Evolutionary conservation across 2,888 invertebrate genomes (phyloP).

Genomic region (Clusia tigrina): DNA sequence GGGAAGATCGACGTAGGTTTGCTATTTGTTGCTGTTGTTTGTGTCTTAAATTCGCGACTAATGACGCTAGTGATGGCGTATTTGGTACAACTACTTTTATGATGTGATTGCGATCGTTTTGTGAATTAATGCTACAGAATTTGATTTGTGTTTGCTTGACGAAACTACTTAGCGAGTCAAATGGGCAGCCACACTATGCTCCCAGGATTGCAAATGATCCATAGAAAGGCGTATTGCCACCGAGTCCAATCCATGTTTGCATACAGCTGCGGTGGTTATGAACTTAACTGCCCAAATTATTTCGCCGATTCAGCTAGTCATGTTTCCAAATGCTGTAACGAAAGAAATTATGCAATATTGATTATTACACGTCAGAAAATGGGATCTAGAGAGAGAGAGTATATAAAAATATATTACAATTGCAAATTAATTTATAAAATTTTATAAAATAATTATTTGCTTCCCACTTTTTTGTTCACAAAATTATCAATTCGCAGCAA

Average conservation of each 20-base stretch:
- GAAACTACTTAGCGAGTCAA: slow-evolving; percentile 50
- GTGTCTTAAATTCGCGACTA: slow-evolving; percentile 12
- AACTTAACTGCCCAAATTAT: neutral
- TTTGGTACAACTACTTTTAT: slow-evolving; percentile 11
- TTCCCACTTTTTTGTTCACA: too few relatives aligned
- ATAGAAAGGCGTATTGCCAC: slow-evolving; percentile 61
- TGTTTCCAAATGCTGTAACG: slow-evolving; percentile 4
- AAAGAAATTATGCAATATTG: neutral
- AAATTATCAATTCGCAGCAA: too few relatives aligned
- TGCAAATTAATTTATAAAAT: neutral
- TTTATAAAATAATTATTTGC: too few relatives aligned
- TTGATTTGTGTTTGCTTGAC: slow-evolving; percentile 20
- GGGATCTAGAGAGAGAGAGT: neutral
- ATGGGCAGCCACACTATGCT: slow-evolving; percentile 62
- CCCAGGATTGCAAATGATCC: slow-evolving; percentile 52
- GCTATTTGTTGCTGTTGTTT: slow-evolving; percentile 9
- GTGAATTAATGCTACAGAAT: slow-evolving; percentile 13
- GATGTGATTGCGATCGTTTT: neutral
- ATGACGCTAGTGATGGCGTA: slow-evolving; percentile 20
- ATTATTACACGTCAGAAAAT: neutral
- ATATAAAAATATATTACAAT: neutral
- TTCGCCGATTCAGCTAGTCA: slow-evolving; percentile 18
- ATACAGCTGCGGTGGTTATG: slow-evolving; percentile 2
- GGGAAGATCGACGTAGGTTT: slow-evolving; percentile 38
- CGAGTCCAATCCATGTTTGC: slow-evolving; percentile 64